Percentiles rank a stretch among this genome's conserved stretches.
phyloP scores from a whole-genome alignment of 2,888 invertebrate species.

The Entomobrya multifasciata region DNA sequence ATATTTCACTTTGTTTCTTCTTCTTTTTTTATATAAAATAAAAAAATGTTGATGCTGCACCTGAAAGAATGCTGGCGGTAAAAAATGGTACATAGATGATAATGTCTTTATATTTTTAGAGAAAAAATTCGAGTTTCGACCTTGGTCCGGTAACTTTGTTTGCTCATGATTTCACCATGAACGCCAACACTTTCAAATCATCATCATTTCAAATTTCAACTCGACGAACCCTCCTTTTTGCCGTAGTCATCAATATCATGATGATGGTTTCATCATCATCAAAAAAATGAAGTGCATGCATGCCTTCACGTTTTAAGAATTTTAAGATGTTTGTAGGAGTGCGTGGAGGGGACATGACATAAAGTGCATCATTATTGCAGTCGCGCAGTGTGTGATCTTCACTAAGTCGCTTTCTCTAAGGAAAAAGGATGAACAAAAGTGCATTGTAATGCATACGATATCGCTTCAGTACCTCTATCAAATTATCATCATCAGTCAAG shows the following conservation, averaged over 20 bases:
- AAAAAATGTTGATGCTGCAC: not conserved
- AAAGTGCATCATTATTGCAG: not conserved
- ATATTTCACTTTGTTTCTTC: conserved; percentile 4
- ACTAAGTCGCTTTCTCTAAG: not conserved
- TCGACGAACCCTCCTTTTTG: not conserved
- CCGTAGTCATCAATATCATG: not conserved
- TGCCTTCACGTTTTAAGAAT: conserved; percentile 2
- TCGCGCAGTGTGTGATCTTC: not conserved
- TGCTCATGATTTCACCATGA: not conserved
- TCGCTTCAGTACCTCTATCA: conserved; percentile 9
- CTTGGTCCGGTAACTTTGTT: not conserved
- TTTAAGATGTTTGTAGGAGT: no score
- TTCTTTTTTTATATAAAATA: not conserved
- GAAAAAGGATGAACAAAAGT: conserved; percentile 8
- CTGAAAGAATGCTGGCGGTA: not conserved
- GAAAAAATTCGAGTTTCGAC: conserved; percentile 20
- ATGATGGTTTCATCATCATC: no score
- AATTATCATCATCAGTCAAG: conserved; percentile 43
- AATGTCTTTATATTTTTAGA: not conserved
- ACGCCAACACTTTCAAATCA: not conserved
- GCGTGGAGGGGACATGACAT: not conserved
- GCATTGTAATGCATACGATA: conserved; percentile 25
- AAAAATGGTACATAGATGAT: not conserved
- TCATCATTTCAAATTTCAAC: not conserved
- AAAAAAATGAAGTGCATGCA: conserved; percentile 32